Evolutionary conservation across 2,113 vertebrate genomes (phyloP).

Genomic region (Stercorarius parasiticus): DNA sequence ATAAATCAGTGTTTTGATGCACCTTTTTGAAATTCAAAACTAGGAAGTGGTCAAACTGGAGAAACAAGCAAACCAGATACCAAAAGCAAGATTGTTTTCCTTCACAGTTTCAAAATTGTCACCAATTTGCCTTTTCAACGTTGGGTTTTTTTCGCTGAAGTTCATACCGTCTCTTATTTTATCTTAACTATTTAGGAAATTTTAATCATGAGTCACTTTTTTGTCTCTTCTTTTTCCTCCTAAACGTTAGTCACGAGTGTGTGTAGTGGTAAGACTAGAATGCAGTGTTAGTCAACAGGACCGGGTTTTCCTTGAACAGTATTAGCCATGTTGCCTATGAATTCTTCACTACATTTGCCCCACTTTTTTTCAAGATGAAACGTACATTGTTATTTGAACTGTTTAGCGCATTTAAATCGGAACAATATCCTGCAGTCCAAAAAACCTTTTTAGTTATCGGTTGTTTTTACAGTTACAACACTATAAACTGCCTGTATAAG

Average conservation of each 20-base stretch:
- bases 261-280: conserved; percentile 56
- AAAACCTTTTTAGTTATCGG: conserved; percentile 38
- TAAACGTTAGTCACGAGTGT: conserved; percentile 67
- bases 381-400: conserved; percentile 54
- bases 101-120: conserved; percentile 54
- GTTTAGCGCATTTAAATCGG: conserved; percentile 63
- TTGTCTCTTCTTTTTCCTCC: conserved; percentile 46
- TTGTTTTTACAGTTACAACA: conserved; percentile 72
- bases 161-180: conserved; percentile 73
- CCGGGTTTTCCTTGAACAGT: conserved; percentile 48
- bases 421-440: conserved; percentile 64
- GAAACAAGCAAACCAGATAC: conserved; percentile 72
- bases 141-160: conserved; percentile 76
- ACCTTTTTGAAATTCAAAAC: conserved; percentile 85
- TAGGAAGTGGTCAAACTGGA: conserved; percentile 80
- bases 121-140: conserved; percentile 65
- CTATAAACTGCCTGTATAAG: conserved; percentile 79
- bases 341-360: conserved; percentile 62
- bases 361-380: conserved; percentile 10
- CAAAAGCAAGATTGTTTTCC: conserved; percentile 68
- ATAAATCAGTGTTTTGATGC: conserved; percentile 79
- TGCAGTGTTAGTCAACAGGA: conserved; percentile 57
- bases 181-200: conserved; percentile 67
- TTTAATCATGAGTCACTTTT: conserved; percentile 70
- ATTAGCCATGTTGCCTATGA: conserved; percentile 48